Percentiles rank a stretch among this genome's conserved stretches.
These are phyloP conservation scores for Taphrorychus bicolor DNA, from an alignment of 2,888 invertebrate genomes.

Conservation along the genomic window DNA sequence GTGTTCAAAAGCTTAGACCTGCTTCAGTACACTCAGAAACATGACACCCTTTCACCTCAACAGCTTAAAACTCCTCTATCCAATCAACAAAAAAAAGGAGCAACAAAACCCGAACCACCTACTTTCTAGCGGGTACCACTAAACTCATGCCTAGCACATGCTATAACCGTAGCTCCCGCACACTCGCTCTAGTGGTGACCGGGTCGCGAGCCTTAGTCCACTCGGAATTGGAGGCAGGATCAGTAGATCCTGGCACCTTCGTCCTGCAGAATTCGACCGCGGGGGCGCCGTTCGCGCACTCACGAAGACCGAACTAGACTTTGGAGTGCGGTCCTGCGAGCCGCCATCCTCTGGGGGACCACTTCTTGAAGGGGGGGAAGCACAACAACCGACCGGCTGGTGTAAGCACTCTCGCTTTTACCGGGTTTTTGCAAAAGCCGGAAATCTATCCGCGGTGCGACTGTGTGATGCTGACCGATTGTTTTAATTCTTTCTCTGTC, in stretches of 20 bases:
- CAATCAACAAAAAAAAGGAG: constrained; percentile 6
- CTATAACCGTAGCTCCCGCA: constrained; percentile 46
- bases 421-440: constrained; percentile 56
- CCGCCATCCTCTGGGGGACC: constrained; percentile 36
- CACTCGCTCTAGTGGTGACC: constrained; percentile 35
- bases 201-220: constrained; percentile 14
- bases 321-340: constrained; percentile 48
- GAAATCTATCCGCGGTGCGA: constrained; percentile 47
- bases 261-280: constrained; percentile 32
- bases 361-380: constrained; percentile 19
- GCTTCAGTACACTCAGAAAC: too few relatives aligned
- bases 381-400: constrained; percentile 8
- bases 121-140: constrained; percentile 57
- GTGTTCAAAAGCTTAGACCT: too few relatives aligned
- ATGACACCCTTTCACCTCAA: too few relatives aligned
- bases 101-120: constrained; percentile 3
- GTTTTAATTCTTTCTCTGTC: constrained; percentile 26
- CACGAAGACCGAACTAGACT: constrained; percentile 57
- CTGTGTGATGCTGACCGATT: constrained; percentile 20
- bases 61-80: not conserved
- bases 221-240: constrained; percentile 7
- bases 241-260: constrained; percentile 7
- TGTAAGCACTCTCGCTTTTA: constrained; percentile 53
- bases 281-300: constrained; percentile 49
- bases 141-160: constrained; percentile 60